These are phyloP conservation scores for Palythoa heliodiscus DNA, from an alignment of 92 coral and sea anemone genomes.

Conservation along the genomic window DNA sequence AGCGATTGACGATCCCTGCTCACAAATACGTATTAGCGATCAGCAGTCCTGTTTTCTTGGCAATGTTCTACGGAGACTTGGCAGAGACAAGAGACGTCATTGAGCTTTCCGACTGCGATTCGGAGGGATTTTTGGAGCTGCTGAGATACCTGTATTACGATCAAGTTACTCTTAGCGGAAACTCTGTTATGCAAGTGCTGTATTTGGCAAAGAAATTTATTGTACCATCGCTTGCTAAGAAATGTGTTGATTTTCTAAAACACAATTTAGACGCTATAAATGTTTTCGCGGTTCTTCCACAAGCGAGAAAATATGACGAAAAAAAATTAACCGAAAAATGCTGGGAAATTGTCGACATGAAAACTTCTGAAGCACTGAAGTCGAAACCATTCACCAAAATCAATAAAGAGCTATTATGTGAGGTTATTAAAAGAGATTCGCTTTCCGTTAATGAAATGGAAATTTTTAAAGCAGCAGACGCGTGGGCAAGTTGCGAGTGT, in stretches of 20 bases:
- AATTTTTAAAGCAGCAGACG: conserved; percentile 28
- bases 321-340: conserved; percentile 43
- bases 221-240: conserved; percentile 48
- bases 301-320: conserved; percentile 53
- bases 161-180: conserved; percentile 45
- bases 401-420: conserved; percentile 32
- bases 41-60: conserved; percentile 62
- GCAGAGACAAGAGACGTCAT: conserved; percentile 50
- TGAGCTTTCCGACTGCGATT: conserved; percentile 56
- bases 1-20: conserved; percentile 47
- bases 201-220: conserved; percentile 63
- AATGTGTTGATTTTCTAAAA: conserved; percentile 49
- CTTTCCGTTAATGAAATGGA: conserved; percentile 35
- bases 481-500: conserved; percentile 27
- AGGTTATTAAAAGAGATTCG: conserved; percentile 32
- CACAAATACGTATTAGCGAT: conserved; percentile 63
- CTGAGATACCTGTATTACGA: conserved; percentile 53
- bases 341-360: conserved; percentile 54
- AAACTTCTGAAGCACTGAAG: conserved; percentile 50
- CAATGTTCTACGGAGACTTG: conserved; percentile 61
- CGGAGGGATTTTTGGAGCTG: conserved; percentile 53
- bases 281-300: conserved; percentile 52
- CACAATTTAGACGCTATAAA: conserved; percentile 49
- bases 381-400: conserved; percentile 27
- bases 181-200: conserved; percentile 53